Conservation (phyloP, 2,797 vertebrate species). For the Lindbergichthys nudifrons region DNA sequence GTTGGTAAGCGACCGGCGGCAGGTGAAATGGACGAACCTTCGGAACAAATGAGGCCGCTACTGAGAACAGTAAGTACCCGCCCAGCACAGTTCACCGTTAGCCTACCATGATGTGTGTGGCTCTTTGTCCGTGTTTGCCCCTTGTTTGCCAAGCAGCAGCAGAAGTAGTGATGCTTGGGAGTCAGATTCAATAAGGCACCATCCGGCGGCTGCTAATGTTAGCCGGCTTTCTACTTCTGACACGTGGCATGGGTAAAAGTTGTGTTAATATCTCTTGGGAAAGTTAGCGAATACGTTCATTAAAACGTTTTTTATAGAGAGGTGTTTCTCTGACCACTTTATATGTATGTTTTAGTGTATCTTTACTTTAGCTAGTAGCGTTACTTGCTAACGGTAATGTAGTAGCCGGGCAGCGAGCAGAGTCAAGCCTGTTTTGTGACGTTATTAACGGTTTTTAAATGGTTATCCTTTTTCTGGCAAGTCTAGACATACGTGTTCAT, state of each 20-base stretch:
- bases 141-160: conserved; percentile 46
- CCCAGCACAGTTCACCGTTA: conserved; percentile 5
- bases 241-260: conserved; percentile 63
- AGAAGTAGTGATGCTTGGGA: conserved; percentile 70
- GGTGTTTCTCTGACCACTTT: neutral
- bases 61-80: conserved; percentile 76
- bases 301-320: neutral
- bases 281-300: neutral
- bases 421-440: neutral
- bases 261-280: neutral
- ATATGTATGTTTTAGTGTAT: neutral
- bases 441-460: neutral
- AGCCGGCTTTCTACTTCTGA: conserved; percentile 72
- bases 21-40: conserved; percentile 73
- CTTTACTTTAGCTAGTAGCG: neutral
- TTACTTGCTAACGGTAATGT: conserved; percentile 27
- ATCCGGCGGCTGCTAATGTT: conserved; percentile 75
- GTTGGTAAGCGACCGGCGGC: conserved; percentile 14
- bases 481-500: neutral
- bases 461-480: neutral
- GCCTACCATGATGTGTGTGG: neutral
- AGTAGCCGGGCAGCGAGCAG: conserved; percentile 31
- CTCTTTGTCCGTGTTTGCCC: conserved; percentile 63
- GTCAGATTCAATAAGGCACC: conserved; percentile 44
- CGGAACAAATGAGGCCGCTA: conserved; percentile 79